phyloP scores from a whole-genome alignment of 2,797 vertebrate species.

The Paguma larvata region DNA sequence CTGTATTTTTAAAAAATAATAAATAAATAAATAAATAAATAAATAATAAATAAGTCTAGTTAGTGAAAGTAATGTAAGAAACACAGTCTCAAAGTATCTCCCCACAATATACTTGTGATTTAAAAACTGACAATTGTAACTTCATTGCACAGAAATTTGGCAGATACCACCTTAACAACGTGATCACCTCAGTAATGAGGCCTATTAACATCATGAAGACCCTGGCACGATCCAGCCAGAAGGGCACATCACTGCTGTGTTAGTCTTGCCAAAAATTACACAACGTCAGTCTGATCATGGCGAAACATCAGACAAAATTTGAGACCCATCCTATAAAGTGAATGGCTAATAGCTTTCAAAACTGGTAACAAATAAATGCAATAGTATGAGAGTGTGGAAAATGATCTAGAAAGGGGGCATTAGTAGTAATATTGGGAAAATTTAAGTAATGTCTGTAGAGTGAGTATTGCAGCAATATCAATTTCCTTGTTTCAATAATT shows the following conservation, averaged over 20 bases:
- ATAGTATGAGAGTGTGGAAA: background rate
- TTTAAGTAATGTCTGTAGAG: background rate
- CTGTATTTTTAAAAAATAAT: too few species aligned
- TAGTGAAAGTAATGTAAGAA: background rate
- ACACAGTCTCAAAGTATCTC: background rate
- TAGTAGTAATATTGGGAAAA: background rate
- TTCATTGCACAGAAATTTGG: background rate
- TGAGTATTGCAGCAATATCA: background rate
- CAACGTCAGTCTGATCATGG: background rate
- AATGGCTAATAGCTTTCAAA: background rate
- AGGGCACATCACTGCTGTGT: background rate
- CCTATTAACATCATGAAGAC: background rate
- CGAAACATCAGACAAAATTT: background rate
- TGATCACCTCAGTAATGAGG: background rate
- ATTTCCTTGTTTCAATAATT: background rate
- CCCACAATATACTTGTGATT: background rate
- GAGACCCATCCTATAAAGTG: background rate
- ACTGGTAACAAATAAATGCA: background rate
- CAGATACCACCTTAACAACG: background rate
- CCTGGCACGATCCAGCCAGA: background rate
- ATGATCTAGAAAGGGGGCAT: too few species aligned
- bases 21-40: too few species aligned
- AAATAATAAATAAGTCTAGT: background rate
- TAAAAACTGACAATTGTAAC: background rate
- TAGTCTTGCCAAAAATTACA: background rate